Evolutionary conservation across 2,888 invertebrate genomes (phyloP), one percentile per base, ranked within the genome.

Genomic region (Apotomis betuletana): DNA sequence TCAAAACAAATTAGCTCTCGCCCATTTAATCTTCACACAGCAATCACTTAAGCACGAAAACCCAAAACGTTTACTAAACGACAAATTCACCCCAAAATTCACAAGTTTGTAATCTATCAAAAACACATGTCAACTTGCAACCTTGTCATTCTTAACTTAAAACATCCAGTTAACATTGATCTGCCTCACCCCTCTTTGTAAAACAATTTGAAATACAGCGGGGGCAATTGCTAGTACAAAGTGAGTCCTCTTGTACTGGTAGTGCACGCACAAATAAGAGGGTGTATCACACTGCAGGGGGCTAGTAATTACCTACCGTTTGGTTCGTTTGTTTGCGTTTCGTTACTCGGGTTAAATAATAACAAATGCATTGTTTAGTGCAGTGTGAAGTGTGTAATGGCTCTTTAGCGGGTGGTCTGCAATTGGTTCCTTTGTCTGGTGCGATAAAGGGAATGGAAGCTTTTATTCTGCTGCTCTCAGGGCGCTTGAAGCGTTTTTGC

Each of bases 271-370:
- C 74, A 75, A 79, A 75, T 78, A 81, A 27, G 83, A 83, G 88
- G 89, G 85, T 83, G 85, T 79, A 76, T 52, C 78, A 71, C 82
- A 77, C 85, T 81, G 81, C 80, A 82, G 87, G 90, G 89, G 85
- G 77, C 79, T 82, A 69, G 84, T 89, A 88, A 90, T 90, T 88
- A 85, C 88, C 87, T 84, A 86, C 86, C 85, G 87, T 86, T 84
- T 79, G 80, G 81, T 83, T 77, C 80, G 81, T 85, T 87, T 90
- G 89, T 89, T 88, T 87, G 84, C 83, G 78, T 83, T 86, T 84
- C 84, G 86, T 85, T 83, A 80, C 79, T 74, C 76, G 80, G 77
- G 80, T 86, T 89, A 86, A 89, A 91, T 87, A 89, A 90, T 89
- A 89, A 89, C 89, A 87, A 89, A 90, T 89, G 79, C 76, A 88